Evolutionary conservation across 2,113 vertebrate species (phyloP).

Genomic region (Taurulus bubalis): DNA sequence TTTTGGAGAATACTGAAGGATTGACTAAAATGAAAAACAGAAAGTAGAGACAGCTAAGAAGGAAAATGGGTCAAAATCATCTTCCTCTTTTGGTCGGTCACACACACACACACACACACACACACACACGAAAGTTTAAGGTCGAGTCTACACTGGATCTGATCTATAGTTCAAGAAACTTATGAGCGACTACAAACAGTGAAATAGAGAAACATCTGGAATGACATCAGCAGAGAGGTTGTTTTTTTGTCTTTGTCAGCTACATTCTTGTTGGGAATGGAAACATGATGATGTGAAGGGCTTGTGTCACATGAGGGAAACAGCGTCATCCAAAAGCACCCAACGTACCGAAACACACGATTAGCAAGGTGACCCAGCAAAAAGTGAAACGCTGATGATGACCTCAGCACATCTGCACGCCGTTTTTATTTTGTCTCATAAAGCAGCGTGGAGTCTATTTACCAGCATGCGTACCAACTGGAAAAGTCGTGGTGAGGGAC

Average conservation of each 20-base stretch:
- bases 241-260: background rate
- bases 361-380: slow-evolving; percentile 23
- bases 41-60: background rate
- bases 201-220: slow-evolving; percentile 33
- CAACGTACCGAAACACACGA: background rate
- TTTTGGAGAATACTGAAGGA: background rate
- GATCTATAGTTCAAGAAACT: background rate
- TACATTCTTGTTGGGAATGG: background rate
- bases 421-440: background rate
- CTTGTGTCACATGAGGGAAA: background rate
- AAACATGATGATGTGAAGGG: background rate
- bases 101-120: background rate
- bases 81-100: slow-evolving; percentile 13
- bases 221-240: slow-evolving; percentile 16
- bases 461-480: too few species aligned
- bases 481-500: background rate
- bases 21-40: background rate
- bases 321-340: background rate
- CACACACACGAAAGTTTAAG: background rate
- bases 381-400: background rate
- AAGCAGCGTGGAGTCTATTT: background rate
- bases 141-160: slow-evolving; percentile 1
- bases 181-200: slow-evolving; percentile 13
- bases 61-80: background rate
- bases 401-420: too few species aligned